Evolutionary conservation across 2,888 invertebrate genomes (phyloP).

Genomic region (Lathronympha strigana): DNA sequence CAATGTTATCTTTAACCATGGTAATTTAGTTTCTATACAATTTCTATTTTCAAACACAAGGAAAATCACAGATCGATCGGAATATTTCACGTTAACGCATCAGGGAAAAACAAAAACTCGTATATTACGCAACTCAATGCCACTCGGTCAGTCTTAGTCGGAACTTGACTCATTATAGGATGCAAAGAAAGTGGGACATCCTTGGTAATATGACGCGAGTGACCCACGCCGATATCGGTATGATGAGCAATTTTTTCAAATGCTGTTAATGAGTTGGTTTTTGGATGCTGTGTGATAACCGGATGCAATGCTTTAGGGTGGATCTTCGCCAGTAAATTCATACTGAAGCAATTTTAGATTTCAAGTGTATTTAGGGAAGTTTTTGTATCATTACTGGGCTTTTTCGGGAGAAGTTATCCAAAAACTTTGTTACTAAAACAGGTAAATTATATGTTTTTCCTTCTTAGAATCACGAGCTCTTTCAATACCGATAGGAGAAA

Average conservation of each 20-base stretch:
- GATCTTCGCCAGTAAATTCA: too few relatives aligned
- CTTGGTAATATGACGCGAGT: constrained; percentile 28
- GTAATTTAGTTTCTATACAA: not conserved
- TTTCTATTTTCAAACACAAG: not conserved
- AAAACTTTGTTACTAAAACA: too few relatives aligned
- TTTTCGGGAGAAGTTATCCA: too few relatives aligned
- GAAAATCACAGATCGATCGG: constrained; percentile 5
- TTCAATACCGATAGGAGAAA: too few relatives aligned
- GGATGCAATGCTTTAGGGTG: constrained; percentile 5
- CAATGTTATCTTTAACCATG: too few relatives aligned
- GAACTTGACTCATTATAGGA: constrained; percentile 38
- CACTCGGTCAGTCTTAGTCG: constrained; percentile 34
- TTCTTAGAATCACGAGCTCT: too few relatives aligned
- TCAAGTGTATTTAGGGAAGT: too few relatives aligned
- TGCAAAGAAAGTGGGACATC: constrained; percentile 40
- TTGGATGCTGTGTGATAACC: constrained; percentile 14
- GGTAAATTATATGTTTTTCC: too few relatives aligned
- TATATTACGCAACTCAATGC: constrained; percentile 32
- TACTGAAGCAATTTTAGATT: too few relatives aligned
- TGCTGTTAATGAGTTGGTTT: constrained; percentile 8
- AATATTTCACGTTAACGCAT: not conserved
- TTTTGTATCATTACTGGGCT: too few relatives aligned
- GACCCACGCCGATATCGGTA: constrained; percentile 22
- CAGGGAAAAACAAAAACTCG: constrained; percentile 32
- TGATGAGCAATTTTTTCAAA: too few relatives aligned